These are phyloP conservation scores for Parascotia fuliginaria DNA, from an alignment of 2,888 invertebrate species.

Conservation along the genomic window DNA sequence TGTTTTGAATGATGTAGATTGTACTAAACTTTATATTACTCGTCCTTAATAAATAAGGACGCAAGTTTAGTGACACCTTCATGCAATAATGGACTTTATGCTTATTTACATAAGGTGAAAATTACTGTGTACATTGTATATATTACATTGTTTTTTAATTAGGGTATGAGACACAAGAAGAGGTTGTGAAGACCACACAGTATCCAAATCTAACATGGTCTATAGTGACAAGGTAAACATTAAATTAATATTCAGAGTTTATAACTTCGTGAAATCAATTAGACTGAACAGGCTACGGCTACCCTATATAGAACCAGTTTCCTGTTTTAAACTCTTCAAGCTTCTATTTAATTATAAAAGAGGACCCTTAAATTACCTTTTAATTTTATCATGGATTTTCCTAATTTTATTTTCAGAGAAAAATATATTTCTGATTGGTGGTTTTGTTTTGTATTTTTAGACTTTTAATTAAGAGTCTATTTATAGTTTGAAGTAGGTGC, in stretches of 20 bases:
- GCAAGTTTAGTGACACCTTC: no score
- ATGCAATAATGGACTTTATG: no score
- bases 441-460: neutral
- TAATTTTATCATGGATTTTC: constrained; percentile 25
- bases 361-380: constrained; percentile 23
- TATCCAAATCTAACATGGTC: neutral
- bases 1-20: no score
- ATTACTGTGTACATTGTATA: no score
- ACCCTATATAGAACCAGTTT: neutral
- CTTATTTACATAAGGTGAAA: no score
- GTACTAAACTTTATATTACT: no score
- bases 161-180: no score
- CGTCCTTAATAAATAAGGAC: no score
- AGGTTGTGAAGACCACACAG: no score
- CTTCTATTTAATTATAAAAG: constrained; percentile 32
- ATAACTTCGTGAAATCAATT: neutral
- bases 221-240: neutral
- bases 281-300: neutral
- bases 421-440: neutral
- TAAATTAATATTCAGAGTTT: neutral
- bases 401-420: constrained; percentile 13
- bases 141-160: no score
- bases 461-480: neutral
- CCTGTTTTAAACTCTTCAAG: constrained; percentile 3
- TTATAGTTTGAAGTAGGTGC: no score